Conservation (phyloP, 2,113 vertebrate species). For the Corythornis cristatus region DNA sequence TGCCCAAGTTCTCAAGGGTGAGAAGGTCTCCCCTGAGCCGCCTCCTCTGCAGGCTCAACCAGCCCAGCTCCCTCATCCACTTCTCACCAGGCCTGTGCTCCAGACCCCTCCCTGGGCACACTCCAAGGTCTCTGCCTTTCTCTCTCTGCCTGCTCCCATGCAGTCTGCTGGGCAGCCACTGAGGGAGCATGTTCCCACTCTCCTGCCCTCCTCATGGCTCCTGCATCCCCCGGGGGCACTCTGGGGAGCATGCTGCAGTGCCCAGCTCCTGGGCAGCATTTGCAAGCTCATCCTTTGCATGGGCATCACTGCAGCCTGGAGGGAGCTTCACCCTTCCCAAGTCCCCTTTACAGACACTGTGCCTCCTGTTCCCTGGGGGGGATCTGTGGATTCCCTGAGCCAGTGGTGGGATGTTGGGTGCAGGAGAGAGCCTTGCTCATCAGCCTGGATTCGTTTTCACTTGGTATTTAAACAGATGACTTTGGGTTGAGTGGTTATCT, state of each 20-base stretch:
- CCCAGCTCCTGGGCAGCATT: not conserved
- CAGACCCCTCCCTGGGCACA: not conserved
- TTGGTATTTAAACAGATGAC: not conserved
- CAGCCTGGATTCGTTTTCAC: not conserved
- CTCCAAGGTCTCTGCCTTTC: not conserved
- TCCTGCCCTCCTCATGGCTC: fast-evolving
- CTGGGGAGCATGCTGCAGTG: not conserved
- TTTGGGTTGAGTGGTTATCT: not conserved
- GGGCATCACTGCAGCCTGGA: not conserved
- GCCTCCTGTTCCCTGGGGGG: not conserved
- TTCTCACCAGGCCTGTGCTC: not conserved
- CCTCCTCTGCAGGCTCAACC: not conserved
- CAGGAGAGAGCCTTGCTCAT: not conserved
- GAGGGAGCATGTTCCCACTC: not conserved
- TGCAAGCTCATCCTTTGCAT: not conserved
- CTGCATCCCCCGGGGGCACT: fast-evolving
- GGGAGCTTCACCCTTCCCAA: fast-evolving
- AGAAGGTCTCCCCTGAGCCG: not conserved
- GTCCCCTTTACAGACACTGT: fast-evolving
- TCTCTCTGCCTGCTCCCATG: not conserved
- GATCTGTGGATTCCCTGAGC: not conserved
- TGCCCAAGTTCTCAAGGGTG: not conserved
- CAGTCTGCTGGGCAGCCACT: not conserved
- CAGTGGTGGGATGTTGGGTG: not conserved
- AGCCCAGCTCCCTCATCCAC: not conserved